Evolutionary conservation across 2,888 invertebrate species (phyloP), one percentile per base, ranked within the genome.

Genomic region (Drosophila koepferae): DNA sequence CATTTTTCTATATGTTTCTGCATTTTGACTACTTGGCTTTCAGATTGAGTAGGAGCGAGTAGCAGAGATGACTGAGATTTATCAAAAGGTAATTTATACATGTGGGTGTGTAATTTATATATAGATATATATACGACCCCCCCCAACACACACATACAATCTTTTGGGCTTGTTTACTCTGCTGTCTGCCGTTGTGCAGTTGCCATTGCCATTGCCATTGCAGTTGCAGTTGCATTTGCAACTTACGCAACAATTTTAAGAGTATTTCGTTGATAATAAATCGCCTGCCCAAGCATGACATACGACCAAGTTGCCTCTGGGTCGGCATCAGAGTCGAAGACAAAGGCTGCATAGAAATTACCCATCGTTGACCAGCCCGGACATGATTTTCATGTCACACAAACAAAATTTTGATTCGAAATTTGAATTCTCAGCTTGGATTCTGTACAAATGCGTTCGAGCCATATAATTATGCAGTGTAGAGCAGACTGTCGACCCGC

Each of bases 31-130:
- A 23, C 53, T 63, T 74, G 51, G 28, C 65, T 71, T 49, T 40
- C n/a, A 49, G 44, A 34, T 18, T 14, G 28, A 43, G 34, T 20
- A 6, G 14, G 8, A 36, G 62, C 36, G 63, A 16, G 38, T 1
- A 40, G 18, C 10, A 46, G 18, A 41, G 64, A 90, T 87, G 89
- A 85, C 92, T 91, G 87, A 92, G 92, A 92, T 92, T 92, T 92
- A 92, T 92, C 92, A 92, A 92, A 92, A 92, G 92, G 92, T 92
- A 92, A 92, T 92, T 92, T 92, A 92, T 92, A 91, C 91, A 91
- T 91, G 89, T 80, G 88, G 72, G 73, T 80, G 86, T 76, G 73
- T 77, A 74, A 80, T 86, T 88, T 89, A 86, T 89, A 82, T 76
- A 80, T 80, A 80, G 72, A 80, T 77, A 69, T 77, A 69, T 77